A percentile compares a stretch with the other conserved stretches of the same genome.
Evolutionary conservation across 2,888 invertebrate species (phyloP).

Genomic region (Auanema freiburgensis): DNA sequence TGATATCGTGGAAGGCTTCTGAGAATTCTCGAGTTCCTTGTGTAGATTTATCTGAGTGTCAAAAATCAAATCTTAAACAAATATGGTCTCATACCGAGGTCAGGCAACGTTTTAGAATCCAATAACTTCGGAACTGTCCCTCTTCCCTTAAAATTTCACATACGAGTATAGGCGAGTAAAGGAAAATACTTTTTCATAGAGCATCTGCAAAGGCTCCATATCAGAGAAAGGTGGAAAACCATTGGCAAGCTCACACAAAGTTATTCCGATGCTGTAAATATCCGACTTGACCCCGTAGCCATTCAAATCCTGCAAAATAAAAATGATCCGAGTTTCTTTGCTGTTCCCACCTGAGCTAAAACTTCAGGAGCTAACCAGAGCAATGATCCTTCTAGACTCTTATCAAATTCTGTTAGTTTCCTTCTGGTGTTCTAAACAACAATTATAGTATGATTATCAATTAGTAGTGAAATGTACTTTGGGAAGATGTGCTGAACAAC

Average conservation of each 20-base stretch:
- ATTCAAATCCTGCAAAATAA: constrained; percentile 71
- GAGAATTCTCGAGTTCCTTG: constrained; percentile 16
- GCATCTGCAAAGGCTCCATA: constrained; percentile 84
- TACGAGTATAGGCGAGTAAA: not conserved
- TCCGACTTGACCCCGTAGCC: constrained; percentile 89
- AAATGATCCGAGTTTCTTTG: not conserved
- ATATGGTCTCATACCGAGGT: constrained; percentile 7
- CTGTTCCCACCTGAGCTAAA: constrained; percentile 74
- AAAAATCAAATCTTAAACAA: not conserved
- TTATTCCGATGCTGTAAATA: constrained; percentile 86
- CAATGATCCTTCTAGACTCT: constrained; percentile 75
- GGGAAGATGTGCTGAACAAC: constrained; percentile 28
- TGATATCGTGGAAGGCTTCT: constrained; percentile 20
- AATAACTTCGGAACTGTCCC: constrained; percentile 78
- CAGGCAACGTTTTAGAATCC: constrained; percentile 73
- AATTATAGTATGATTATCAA: constrained; percentile 5
- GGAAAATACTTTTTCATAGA: constrained; percentile 78
- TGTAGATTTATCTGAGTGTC: constrained; percentile 9
- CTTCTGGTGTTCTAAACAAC: constrained; percentile 18
- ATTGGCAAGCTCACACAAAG: constrained; percentile 84
- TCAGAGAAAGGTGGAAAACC: constrained; percentile 78
- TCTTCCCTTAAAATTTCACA: constrained; percentile 64
- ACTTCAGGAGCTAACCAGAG: constrained; percentile 92
- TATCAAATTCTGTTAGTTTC: constrained; percentile 77
- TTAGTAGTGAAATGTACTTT: constrained; percentile 16